These are phyloP conservation scores for Phasianus colchicus DNA, from an alignment of 2,113 vertebrate genomes.

Conservation along the genomic window DNA sequence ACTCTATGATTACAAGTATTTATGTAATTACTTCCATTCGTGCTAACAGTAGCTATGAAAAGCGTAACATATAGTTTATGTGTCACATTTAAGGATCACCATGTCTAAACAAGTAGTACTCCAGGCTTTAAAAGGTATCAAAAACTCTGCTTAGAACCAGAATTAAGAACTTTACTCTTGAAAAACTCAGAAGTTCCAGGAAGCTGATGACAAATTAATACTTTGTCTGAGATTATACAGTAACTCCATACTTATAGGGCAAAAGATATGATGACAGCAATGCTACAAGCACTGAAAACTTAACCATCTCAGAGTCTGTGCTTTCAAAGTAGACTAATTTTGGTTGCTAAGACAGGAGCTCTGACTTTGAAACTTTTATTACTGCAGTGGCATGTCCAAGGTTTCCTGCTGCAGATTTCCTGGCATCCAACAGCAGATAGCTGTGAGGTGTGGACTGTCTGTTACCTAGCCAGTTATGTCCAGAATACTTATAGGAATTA, in stretches of 20 bases:
- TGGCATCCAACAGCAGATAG: not conserved
- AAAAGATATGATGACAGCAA: not conserved
- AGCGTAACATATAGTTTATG: not conserved
- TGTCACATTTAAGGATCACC: not conserved
- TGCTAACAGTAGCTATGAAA: not conserved
- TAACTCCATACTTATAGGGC: not conserved
- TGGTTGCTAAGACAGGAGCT: not conserved
- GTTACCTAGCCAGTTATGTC: not conserved
- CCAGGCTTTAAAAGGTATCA: not conserved
- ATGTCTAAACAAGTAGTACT: not conserved
- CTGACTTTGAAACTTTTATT: not conserved
- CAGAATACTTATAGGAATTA: not conserved
- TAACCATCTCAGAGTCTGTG: not conserved
- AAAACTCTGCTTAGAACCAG: not conserved
- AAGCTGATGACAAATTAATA: not conserved
- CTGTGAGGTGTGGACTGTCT: not conserved
- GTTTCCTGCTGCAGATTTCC: not conserved
- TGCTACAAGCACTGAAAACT: not conserved
- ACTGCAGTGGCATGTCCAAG: not conserved
- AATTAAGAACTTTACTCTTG: not conserved
- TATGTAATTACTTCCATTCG: not conserved
- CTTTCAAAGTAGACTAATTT: not conserved
- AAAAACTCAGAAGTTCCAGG: not conserved
- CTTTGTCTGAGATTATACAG: not conserved
- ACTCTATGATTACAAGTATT: not conserved